These are phyloP conservation scores for Triplophysa dalaica DNA, from an alignment of 2,113 vertebrate genomes.

Conservation along the genomic window DNA sequence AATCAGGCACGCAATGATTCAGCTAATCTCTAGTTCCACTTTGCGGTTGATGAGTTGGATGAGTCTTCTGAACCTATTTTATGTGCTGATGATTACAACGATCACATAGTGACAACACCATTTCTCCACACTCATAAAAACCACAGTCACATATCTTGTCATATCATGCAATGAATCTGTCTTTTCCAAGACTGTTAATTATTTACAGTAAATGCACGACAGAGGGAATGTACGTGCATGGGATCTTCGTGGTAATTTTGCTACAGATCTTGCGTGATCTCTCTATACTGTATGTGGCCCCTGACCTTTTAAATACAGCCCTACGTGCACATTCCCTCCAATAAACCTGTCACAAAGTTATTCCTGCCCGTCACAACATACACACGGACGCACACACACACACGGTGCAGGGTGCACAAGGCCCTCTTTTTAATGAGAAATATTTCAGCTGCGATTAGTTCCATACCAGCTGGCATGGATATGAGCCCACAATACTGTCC, in stretches of 20 bases:
- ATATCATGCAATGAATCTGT: neutral
- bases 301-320: neutral
- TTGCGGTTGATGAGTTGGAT: slow-evolving; percentile 9
- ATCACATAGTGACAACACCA: slow-evolving; percentile 23
- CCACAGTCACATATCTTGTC: slow-evolving; percentile 13
- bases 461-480: slow-evolving; percentile 73
- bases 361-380: neutral
- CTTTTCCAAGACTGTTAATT: neutral
- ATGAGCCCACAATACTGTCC: slow-evolving; percentile 60
- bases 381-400: neutral
- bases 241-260: neutral
- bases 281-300: neutral
- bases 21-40: slow-evolving; percentile 29
- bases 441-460: slow-evolving; percentile 75
- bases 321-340: slow-evolving; percentile 2
- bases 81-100: slow-evolving; percentile 7
- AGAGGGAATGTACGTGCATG: neutral
- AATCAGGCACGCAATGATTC: slow-evolving; percentile 19
- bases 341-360: slow-evolving; percentile 32
- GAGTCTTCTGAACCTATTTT: neutral
- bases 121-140: slow-evolving; percentile 23
- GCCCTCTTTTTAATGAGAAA: slow-evolving; percentile 74
- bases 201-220: neutral
- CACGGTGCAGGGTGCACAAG: slow-evolving; percentile 45
- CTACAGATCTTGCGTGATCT: neutral